A percentile compares a stretch with the other conserved stretches of the same genome.
Evolutionary conservation across 2,888 invertebrate genomes (phyloP).

Genomic region (Macaria notata): DNA sequence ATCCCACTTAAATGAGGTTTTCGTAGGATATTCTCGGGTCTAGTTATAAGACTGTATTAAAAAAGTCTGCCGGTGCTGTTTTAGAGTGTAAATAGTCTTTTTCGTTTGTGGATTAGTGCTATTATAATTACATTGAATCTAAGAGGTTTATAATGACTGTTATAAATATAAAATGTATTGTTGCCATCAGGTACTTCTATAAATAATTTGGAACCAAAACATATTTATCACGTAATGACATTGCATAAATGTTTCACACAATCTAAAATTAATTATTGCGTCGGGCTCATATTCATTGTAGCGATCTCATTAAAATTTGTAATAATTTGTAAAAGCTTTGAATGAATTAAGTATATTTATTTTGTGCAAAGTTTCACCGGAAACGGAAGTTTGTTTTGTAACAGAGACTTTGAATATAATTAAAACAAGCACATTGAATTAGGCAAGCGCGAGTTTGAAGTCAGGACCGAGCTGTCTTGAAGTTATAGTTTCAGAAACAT

Average conservation of each 20-base stretch:
- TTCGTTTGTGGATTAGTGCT: too few relatives aligned
- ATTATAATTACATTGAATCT: too few relatives aligned
- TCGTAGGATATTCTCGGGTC: neutral
- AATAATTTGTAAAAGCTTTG: slow-evolving; percentile 35
- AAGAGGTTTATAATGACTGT: too few relatives aligned
- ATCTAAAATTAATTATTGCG: too few relatives aligned
- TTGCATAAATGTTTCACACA: too few relatives aligned
- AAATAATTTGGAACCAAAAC: too few relatives aligned
- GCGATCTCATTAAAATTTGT: neutral
- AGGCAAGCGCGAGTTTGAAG: slow-evolving; percentile 21
- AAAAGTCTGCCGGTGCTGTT: neutral
- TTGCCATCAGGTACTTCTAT: too few relatives aligned
- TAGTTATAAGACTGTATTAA: neutral
- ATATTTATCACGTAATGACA: too few relatives aligned
- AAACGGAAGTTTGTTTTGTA: slow-evolving; percentile 45
- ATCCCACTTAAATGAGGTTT: slow-evolving; percentile 14
- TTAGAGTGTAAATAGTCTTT: too few relatives aligned
- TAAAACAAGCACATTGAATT: slow-evolving; percentile 51
- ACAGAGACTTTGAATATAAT: slow-evolving; percentile 40
- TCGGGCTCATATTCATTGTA: neutral
- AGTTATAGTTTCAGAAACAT: too few relatives aligned
- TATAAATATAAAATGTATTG: too few relatives aligned
- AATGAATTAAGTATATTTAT: slow-evolving; percentile 46
- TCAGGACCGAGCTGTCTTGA: too few relatives aligned
- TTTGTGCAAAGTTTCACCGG: slow-evolving; percentile 42